Evolutionary conservation across 2,113 vertebrate genomes (phyloP).

Genomic region (Sapayoa aenigma): DNA sequence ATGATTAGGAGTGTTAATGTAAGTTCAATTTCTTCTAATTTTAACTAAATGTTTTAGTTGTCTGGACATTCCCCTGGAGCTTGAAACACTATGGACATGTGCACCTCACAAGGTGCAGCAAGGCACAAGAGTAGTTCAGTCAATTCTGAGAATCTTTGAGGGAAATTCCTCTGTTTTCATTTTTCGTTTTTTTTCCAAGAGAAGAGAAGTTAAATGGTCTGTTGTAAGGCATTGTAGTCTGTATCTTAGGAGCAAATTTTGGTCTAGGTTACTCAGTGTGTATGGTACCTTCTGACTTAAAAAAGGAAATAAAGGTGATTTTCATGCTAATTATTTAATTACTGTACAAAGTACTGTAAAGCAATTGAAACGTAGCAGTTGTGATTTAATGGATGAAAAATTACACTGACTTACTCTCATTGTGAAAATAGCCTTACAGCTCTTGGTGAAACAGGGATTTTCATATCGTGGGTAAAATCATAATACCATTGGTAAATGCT

Average conservation of each 20-base stretch:
- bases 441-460: background rate
- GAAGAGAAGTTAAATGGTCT: background rate
- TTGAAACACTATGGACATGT: background rate
- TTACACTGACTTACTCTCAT: background rate
- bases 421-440: background rate
- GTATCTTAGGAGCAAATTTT: background rate
- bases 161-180: background rate
- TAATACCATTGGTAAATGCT: background rate
- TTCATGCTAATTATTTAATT: background rate
- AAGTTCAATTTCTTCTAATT: conserved; percentile 35
- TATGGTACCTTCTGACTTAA: background rate
- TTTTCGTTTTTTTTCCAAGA: background rate
- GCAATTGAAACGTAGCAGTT: background rate
- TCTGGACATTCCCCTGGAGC: background rate
- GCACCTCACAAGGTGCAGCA: background rate
- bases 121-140: background rate
- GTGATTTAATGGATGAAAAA: conserved; percentile 21
- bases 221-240: background rate
- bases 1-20: background rate
- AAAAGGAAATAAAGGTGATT: conserved; percentile 18
- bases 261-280: background rate
- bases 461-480: conserved; percentile 1
- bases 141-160: background rate
- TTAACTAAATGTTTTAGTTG: background rate
- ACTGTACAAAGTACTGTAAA: background rate